phyloP scores from a whole-genome alignment of 2,113 vertebrate genomes.

The Pelecanus crispus region DNA sequence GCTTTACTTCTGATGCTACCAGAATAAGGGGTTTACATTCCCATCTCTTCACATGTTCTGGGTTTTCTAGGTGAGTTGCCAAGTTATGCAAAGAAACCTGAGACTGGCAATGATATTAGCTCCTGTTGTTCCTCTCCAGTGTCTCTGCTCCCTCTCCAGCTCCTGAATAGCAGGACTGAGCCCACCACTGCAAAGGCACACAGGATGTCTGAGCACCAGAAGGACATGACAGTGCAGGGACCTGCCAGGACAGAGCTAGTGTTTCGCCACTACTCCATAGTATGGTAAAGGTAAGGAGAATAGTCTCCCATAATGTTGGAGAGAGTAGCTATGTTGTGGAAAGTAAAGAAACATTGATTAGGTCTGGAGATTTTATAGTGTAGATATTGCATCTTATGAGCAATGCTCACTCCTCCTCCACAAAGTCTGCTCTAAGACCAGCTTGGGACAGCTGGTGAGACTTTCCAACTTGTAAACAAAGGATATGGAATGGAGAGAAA shows the following conservation, averaged over 20 bases:
- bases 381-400: neutral
- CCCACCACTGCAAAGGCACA: neutral
- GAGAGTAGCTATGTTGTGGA: neutral
- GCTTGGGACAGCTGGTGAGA: neutral
- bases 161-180: neutral
- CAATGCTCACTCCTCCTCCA: neutral
- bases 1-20: neutral
- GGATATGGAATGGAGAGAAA: neutral
- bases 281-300: neutral
- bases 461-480: neutral
- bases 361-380: neutral
- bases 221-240: neutral
- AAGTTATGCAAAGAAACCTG: neutral
- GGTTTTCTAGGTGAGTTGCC: neutral
- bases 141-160: neutral
- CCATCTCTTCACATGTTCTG: neutral
- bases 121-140: neutral
- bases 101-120: neutral
- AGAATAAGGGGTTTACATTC: neutral
- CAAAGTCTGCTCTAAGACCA: neutral
- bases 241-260: neutral
- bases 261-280: neutral
- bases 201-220: neutral
- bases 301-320: neutral
- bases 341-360: neutral